These are phyloP conservation scores for Talpa occidentalis DNA, from an alignment of 2,113 vertebrate species.

Conservation along the genomic window DNA sequence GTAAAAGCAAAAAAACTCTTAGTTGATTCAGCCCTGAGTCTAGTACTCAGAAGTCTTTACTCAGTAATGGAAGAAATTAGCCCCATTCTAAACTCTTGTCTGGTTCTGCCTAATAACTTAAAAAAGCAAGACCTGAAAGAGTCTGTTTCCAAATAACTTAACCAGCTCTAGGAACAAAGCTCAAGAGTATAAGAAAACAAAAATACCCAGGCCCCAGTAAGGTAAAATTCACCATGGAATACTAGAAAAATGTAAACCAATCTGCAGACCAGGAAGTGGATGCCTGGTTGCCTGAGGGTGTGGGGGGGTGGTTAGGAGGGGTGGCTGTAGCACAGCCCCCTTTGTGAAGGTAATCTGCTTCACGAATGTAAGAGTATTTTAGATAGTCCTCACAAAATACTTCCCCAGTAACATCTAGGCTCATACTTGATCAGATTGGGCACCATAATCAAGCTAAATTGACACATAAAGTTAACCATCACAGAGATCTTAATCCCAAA, in stretches of 20 bases:
- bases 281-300: neutral
- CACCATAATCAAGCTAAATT: neutral
- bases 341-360: neutral
- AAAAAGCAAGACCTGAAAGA: neutral
- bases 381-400: no score
- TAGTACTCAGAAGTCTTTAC: neutral
- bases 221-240: neutral
- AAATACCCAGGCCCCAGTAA: neutral
- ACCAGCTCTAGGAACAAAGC: neutral
- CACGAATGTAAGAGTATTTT: neutral
- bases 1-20: neutral
- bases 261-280: neutral
- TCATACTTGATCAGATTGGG: neutral
- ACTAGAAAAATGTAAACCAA: neutral
- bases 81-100: neutral
- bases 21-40: neutral
- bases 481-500: neutral
- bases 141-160: neutral
- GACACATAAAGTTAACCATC: neutral
- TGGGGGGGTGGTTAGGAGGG: neutral
- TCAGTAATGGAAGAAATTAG: neutral
- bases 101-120: conserved; percentile 16
- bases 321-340: neutral
- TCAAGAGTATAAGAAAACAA: conserved; percentile 13
- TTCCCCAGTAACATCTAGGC: no score